Evolutionary conservation across 2,888 invertebrate genomes (phyloP), one percentile per base, ranked within the genome.

Genomic region (Minunthozetes semirufus): DNA sequence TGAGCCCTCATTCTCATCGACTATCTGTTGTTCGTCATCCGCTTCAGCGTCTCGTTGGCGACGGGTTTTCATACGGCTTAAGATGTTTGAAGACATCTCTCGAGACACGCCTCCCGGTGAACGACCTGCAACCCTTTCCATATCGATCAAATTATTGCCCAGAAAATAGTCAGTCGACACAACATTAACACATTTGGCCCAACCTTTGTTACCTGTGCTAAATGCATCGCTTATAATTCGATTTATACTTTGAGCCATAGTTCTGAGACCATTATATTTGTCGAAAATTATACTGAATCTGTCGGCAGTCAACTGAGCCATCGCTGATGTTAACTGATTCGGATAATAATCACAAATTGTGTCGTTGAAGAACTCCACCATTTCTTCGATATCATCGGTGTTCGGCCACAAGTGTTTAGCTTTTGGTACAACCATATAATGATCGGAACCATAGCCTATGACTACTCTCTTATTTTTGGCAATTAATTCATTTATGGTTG

Each of bases 331-430:
- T 11, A 75, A 38, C 0, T 73, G 66, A 11, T 72, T 29, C 5
- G 76, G 76, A 4, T 74, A 59, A 13, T 73, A 73, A 25, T 73
- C 76, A 75, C 79, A 79, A 1, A 78, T 72, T 0, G 72, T 76
- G 53, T 77, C 77, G 15, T 80, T 78, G 42, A 89, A 82, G 80
- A 86, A 87, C 0, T 79, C 80, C 79, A 87, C 86, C 66, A 89
- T 82, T 48, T 84, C 84, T 0, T 82, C 78, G 76, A 87, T 82
- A 19, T 83, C 84, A 77, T 87, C 86, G 8, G 87, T 87, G 80
- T 88, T 87, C 15, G 88, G 88, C 89, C 89, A 89, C 53, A 79
- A 53, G 68, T 79, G 79, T 48, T 61, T 66, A 4, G 79, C 76
- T 2, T 75, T 70, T n/a, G 77, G 76, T 42, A 76, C 29, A 19